Percentiles rank a stretch among this genome's conserved stretches.
Evolutionary conservation across 2,888 invertebrate species (phyloP).

Genomic region (Hymenopus coronatus): DNA sequence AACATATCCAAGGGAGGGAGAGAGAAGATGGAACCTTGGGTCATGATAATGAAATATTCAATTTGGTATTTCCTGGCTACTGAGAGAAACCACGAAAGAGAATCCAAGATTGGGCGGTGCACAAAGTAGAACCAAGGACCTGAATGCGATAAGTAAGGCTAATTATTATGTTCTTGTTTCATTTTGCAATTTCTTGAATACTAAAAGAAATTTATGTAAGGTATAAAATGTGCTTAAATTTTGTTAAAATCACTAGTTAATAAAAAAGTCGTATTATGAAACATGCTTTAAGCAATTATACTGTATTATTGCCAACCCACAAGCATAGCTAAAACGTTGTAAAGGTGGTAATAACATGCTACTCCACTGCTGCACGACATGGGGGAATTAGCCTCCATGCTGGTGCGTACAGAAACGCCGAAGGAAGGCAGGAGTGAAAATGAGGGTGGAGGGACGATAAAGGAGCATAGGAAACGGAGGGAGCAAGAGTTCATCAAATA

Average conservation of each 20-base stretch:
- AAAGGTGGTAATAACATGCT: not conserved
- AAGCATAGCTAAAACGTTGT: not conserved
- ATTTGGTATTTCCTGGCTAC: no score
- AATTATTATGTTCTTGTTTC: no score
- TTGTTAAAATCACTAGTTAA: not conserved
- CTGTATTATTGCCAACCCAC: not conserved
- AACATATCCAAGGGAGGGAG: no score
- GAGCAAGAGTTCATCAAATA: slow-evolving; percentile 5
- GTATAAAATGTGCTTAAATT: no score
- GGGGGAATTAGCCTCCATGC: not conserved
- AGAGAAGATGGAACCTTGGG: no score
- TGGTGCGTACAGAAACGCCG: not conserved
- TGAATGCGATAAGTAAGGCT: no score
- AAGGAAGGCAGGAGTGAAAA: not conserved
- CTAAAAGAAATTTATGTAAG: no score
- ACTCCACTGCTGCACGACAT: not conserved
- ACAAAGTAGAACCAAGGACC: no score
- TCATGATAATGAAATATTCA: no score
- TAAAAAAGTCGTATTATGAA: not conserved
- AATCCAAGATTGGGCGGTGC: no score
- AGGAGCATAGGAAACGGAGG: not conserved
- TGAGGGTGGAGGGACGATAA: not conserved
- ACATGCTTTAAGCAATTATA: not conserved
- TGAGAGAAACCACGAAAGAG: no score
- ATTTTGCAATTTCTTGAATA: no score